Base-by-base conservation (phyloP, 2,888 invertebrate genomes). In the Drosophila subquinaria region DNA sequence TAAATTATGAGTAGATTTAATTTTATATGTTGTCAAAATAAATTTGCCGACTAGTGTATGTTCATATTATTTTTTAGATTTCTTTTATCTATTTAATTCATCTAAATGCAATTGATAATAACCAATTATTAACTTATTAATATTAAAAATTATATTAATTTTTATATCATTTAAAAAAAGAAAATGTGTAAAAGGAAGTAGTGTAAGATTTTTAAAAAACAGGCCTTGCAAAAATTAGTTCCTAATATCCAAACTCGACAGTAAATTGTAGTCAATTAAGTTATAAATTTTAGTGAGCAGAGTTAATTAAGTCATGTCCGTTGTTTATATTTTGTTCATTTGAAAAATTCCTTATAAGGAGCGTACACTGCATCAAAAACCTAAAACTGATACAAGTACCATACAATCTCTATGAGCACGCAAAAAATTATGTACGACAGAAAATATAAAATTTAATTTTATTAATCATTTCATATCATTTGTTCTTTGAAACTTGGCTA, bases 251-350 rank as follows among this genome's bases (percentile, higher is more conserved):
- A 8, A 6, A 27, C 27, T 30, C 30, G 8, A 30, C 30, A 6
- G 8, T 30, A 8, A 8, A 30, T 30, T 30, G 30, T 30, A 30
- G 6, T 30, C 20, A 35, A 36, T 35, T n/a, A 6, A 11, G 5
- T 50, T 17, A 3, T 13, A 35, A 50, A 35, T 15, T 17, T 51
- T 6, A 51, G 51, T 51, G 13, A 51, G 20, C 51, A 35, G 36
- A 20, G 17, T 48, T 48, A 15, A 30, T 5, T 15, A 48, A n/a
- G 30, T 48, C 48, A 30, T 9, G 27, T 15, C 20, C 20, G 38
- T 6, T 2, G 13, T 1, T 5, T 36, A 11, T 13, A 1, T 4
- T 43, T 20, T 11, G 20, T 13, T 13, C 13, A 11, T 36, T 36
- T 42, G 2, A 42, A 1, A 17, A 43, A 20, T 42, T 11, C 11